Evolutionary conservation across 2,797 vertebrate species (phyloP), one percentile per base, ranked within the genome.

Genomic region (Phalanger gymnotis): DNA sequence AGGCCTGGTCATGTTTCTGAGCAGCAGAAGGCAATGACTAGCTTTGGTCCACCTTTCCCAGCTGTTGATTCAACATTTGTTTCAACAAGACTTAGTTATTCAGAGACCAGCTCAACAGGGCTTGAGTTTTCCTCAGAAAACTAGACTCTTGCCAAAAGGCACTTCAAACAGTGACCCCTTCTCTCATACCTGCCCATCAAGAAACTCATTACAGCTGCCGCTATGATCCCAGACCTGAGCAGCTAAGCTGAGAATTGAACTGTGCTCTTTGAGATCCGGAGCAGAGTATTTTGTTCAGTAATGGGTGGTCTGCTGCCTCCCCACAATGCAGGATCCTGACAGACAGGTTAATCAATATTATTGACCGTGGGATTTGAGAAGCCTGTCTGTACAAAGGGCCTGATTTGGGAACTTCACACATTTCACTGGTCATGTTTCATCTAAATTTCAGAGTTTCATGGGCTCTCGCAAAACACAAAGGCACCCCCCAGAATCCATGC

Each of bases 161-260:
- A 1, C 92, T 96, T 93, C 13, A 87, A 28, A 92, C 53, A 57
- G 53, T 54, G 66, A 94, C 2, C 13, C n/a, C 56, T 0, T 11
- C 73, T n/a, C 47, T 95, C 96, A 96, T 96, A 55, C 47, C 6
- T 95, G 81, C 30, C 89, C 12, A 14, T 1, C 47, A 92, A 56
- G 53, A 96, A 96, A 94, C 66, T 95, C 52, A 51, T 93, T 61
- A 25, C 12, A 66, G 19, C 30, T 10, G 54, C 61, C 90, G 54
- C 47, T 95, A 54, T 66, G 81, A 1, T 40, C 30, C 11, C 90
- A 94, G 87, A 58, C 57, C 9, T 28, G 14, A 91, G 53, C 73
- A 90, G 57, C 91, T 28, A 92, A 54, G 16, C 4, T 91, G 95
- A 61, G 91, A 95, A 90, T 40, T 53, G 93, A 92, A 93, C 30